Evolutionary conservation across 64 coral and sea anemone genomes (phyloP).

Genomic region (Stichodactyla mertensii): DNA sequence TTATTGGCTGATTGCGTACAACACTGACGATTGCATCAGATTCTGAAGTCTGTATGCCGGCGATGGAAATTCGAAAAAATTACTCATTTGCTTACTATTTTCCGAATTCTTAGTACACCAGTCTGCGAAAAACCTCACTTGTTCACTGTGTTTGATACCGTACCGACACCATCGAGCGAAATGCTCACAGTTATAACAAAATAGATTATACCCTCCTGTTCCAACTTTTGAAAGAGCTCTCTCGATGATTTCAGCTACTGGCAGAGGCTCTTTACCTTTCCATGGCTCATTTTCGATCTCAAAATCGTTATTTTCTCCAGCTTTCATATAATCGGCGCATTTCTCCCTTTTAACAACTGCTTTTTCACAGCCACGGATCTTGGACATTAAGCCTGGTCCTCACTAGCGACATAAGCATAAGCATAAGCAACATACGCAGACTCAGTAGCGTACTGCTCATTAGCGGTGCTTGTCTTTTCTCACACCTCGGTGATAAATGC

Average conservation of each 20-base stretch:
- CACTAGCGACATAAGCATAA: too few relatives aligned
- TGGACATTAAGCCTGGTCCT: too few relatives aligned
- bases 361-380: not conserved
- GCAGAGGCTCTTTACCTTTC: not conserved
- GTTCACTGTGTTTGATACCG: not conserved
- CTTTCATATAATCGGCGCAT: not conserved
- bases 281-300: not conserved
- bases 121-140: not conserved
- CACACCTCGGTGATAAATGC: too few relatives aligned
- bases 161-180: not conserved
- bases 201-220: not conserved
- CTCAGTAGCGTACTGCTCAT: too few relatives aligned
- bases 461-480: too few relatives aligned
- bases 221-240: not conserved
- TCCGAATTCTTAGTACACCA: too few relatives aligned
- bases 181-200: not conserved
- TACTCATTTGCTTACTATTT: too few relatives aligned
- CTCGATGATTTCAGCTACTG: not conserved
- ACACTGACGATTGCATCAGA: too few relatives aligned
- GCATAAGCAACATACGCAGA: too few relatives aligned
- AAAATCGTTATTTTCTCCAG: not conserved
- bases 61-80: too few relatives aligned
- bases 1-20: too few relatives aligned
- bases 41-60: too few relatives aligned
- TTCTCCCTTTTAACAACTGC: not conserved